Conservation (phyloP, 1,140 invertebrate species). For the Aphidius gifuensis region DNA sequence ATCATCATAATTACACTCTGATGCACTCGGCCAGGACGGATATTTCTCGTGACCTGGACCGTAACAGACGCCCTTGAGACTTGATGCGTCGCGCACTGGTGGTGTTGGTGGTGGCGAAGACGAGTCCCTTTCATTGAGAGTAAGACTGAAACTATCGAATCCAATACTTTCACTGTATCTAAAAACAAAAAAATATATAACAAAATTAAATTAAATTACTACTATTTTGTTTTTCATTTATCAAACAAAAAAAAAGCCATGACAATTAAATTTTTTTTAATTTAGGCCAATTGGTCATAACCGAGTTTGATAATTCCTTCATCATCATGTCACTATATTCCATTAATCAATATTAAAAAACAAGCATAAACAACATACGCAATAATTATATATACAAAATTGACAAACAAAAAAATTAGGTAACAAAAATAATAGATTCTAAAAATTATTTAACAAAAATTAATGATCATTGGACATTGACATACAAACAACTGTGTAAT, state of each 20-base stretch:
- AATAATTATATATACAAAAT: no score
- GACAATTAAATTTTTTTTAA: no score
- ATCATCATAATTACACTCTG: slow-evolving; percentile 46
- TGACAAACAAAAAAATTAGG: no score
- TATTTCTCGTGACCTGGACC: slow-evolving; percentile 77
- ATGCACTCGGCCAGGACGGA: slow-evolving; percentile 69
- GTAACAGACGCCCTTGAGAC: slow-evolving; percentile 66
- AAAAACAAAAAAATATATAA: background rate
- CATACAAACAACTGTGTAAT: no score
- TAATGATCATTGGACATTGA: no score
- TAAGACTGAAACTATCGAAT: slow-evolving; percentile 53
- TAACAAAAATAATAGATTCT: no score
- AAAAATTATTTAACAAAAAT: no score
- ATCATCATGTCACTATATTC: no score
- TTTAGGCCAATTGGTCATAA: background rate
- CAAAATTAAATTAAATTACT: slow-evolving; percentile 7
- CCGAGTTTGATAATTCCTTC: background rate
- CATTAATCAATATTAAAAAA: no score
- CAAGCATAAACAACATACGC: no score
- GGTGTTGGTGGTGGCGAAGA: slow-evolving; percentile 59
- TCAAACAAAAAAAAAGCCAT: background rate
- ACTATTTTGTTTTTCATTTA: no score
- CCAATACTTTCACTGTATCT: slow-evolving; percentile 53
- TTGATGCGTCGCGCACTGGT: slow-evolving; percentile 68
- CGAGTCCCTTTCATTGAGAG: slow-evolving; percentile 50